These are phyloP conservation scores for Trematocara stigmaticum DNA, from an alignment of 2,113 vertebrate genomes.

Conservation along the genomic window DNA sequence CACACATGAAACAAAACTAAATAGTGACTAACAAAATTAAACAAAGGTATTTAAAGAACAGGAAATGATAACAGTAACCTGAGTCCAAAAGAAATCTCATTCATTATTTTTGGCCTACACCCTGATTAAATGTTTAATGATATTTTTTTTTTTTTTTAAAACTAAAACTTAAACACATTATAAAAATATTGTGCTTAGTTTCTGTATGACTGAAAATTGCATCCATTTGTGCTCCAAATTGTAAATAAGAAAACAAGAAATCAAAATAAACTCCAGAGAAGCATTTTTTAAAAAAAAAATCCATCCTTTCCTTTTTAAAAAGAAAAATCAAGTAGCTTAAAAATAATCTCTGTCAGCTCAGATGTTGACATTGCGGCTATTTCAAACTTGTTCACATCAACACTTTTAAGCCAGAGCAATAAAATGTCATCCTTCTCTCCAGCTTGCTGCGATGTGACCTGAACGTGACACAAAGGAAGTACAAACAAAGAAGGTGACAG, in stretches of 20 bases:
- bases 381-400: slow-evolving; percentile 5
- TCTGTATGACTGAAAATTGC: background rate
- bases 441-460: background rate
- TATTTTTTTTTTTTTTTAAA: background rate
- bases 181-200: background rate
- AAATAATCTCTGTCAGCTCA: background rate
- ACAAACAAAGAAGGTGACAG: background rate
- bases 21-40: background rate
- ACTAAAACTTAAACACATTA: background rate
- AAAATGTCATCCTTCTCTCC: background rate
- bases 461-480: background rate
- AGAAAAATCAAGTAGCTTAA: background rate
- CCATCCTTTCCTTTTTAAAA: background rate
- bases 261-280: background rate
- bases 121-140: background rate
- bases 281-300: no score
- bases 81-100: background rate
- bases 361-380: background rate
- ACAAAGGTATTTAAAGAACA: background rate
- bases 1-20: background rate
- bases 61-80: background rate
- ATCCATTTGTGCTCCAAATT: background rate
- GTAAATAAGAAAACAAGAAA: background rate
- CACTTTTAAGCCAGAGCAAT: background rate
- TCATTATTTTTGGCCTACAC: background rate